Evolutionary conservation across 2,888 invertebrate species (phyloP), one percentile per base, ranked within the genome.

Genomic region (Syrista parreyssii): DNA sequence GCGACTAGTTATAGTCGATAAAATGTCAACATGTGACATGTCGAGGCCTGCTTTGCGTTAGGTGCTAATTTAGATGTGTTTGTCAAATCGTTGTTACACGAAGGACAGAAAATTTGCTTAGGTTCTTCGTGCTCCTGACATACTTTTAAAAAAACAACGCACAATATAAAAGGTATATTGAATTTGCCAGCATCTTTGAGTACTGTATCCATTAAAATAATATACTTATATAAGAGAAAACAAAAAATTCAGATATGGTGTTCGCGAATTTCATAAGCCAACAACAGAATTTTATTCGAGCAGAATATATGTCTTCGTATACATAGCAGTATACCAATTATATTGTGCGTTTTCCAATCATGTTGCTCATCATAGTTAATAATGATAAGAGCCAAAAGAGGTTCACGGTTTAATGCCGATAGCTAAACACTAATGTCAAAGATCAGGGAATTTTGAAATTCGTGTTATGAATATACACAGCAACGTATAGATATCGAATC

Each of bases 121-220:
- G n/a, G n/a, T 34, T 79, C 73, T 78, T 80, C 71, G 34, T 75
- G 78, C 68, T 75, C 75, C 76, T 68, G 32, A 79, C 15, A 11
- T 9, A 32, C 68, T 36, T 35, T 69, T 30, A 74, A 71, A 35
- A 69, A 79, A 78, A 76, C 76, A 79, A 79, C 81, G 83, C 80
- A 84, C 84, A 85, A 84, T 84, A 81, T 79, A 76, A 76, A 83
- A 80, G 79, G 78, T 79, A 79, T 78, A 75, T 75, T 68, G 69
- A 79, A 75, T n/a, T 81, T 30, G 23, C 23, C n/a, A 75, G 31
- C 3, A 40, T 12, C 35, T 23, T 12, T 30, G 33, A 3, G n/a
- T 34, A 73, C 23, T 33, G 11, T 73, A 34, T 73, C n/a, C 33
- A 12, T 34, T 73, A 33, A 34, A 73, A 6, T 73, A 30, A 35